Conservation (phyloP, 2,113 vertebrate genomes). For the Amphilophus citrinellus region DNA sequence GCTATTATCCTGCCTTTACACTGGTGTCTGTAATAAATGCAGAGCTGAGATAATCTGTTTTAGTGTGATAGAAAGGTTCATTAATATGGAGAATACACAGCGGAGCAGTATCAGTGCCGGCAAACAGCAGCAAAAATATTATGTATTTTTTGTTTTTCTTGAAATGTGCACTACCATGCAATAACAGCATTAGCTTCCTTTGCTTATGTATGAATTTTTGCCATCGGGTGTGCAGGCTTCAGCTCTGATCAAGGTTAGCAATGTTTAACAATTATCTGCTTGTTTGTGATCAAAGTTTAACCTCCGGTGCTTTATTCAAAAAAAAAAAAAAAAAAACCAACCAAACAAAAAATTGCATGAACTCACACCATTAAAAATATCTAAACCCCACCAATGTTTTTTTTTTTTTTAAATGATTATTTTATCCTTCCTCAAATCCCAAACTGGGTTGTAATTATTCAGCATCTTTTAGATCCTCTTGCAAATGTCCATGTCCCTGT, state of each 20-base stretch:
- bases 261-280: conserved; percentile 1
- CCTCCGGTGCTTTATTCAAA: neutral
- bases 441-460: neutral
- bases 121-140: conserved; percentile 33
- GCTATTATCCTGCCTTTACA: conserved; percentile 56
- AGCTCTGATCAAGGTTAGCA: conserved; percentile 24
- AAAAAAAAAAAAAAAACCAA: neutral
- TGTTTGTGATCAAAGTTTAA: conserved; percentile 31
- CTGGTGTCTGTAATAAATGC: conserved; percentile 62
- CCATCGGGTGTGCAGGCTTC: neutral
- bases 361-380: neutral
- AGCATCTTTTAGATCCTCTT: neutral
- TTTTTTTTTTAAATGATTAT: neutral
- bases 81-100: conserved; percentile 64
- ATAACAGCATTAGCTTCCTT: conserved; percentile 13
- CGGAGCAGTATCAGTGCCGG: conserved; percentile 22
- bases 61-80: conserved; percentile 65
- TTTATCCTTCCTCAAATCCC: neutral
- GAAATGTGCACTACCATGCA: conserved; percentile 18
- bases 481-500: neutral
- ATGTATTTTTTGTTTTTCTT: conserved; percentile 10
- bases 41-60: conserved; percentile 67
- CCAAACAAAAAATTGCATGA: neutral
- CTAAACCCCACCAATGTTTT: neutral
- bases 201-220: neutral